Percentiles rank a stretch among this genome's conserved stretches.
Conservation (phyloP, 2,888 invertebrate species). For the Camptogramma bilineatum region DNA sequence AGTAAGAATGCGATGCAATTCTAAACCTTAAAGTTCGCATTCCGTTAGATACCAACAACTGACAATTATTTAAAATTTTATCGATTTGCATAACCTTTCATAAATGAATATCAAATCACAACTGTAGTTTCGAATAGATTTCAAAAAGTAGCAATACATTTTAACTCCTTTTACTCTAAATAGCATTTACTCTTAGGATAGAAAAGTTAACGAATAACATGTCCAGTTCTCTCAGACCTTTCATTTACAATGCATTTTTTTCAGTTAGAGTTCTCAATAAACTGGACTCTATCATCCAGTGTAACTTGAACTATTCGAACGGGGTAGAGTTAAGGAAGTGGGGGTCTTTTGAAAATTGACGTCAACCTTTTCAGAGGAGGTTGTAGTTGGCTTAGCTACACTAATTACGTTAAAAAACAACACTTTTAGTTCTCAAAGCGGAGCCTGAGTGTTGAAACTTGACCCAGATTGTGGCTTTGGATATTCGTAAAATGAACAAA, state of each 20-base stretch:
- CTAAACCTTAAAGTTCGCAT: too few relatives aligned
- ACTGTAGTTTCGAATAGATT: too few relatives aligned
- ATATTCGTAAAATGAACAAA: slow-evolving; percentile 29
- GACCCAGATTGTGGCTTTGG: slow-evolving; percentile 53
- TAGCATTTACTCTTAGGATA: slow-evolving; percentile 30
- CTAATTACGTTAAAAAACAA: slow-evolving; percentile 80
- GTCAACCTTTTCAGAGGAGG: slow-evolving; percentile 54
- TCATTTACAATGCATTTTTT: slow-evolving; percentile 18
- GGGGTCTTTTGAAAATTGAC: slow-evolving; percentile 46
- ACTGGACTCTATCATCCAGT: slow-evolving; percentile 31
- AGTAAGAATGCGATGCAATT: too few relatives aligned
- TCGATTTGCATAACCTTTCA: too few relatives aligned
- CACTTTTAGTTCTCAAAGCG: slow-evolving; percentile 63
- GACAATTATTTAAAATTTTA: too few relatives aligned
- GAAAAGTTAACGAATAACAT: slow-evolving; percentile 38
- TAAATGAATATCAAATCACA: too few relatives aligned
- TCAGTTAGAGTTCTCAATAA: slow-evolving; percentile 29
- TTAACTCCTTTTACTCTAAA: slow-evolving; percentile 11
- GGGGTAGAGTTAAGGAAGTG: neutral
- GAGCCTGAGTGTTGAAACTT: slow-evolving; percentile 54
- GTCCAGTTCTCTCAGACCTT: slow-evolving; percentile 32
- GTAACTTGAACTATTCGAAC: slow-evolving; percentile 31
- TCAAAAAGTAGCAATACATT: neutral
- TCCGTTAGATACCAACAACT: too few relatives aligned
- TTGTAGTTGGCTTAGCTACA: slow-evolving; percentile 65